Evolutionary conservation across 2,797 vertebrate genomes (phyloP).

Genomic region (Enteromius treurensis): DNA sequence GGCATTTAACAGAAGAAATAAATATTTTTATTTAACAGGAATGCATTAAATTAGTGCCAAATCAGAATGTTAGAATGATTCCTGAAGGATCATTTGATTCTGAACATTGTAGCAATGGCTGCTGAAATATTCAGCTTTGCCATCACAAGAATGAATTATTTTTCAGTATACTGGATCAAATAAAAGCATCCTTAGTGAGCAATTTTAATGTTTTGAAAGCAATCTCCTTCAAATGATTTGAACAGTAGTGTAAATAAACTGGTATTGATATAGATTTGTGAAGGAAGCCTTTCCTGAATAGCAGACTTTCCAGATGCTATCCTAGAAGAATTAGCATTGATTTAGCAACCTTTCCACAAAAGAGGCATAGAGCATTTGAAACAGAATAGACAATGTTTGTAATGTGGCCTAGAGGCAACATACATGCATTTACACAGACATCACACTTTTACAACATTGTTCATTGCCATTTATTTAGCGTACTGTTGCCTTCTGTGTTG

Average conservation of each 20-base stretch:
- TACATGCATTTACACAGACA: neutral
- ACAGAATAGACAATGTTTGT: neutral
- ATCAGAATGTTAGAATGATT: neutral
- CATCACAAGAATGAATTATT: neutral
- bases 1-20: no score
- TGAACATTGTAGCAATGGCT: neutral
- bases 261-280: neutral
- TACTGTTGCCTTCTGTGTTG: constrained; percentile 19
- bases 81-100: no score
- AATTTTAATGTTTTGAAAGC: no score
- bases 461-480: neutral
- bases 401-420: neutral
- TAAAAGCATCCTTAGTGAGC: no score
- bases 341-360: neutral
- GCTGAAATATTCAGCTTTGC: neutral
- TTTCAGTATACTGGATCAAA: no score
- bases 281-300: neutral
- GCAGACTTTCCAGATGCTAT: neutral
- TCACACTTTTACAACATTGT: constrained; percentile 1
- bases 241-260: neutral
- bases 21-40: neutral
- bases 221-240: neutral
- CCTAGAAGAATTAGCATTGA: neutral
- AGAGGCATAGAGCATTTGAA: neutral
- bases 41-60: neutral